Base-by-base conservation (phyloP, 2,113 vertebrate species). In the Taxidea taxus region DNA sequence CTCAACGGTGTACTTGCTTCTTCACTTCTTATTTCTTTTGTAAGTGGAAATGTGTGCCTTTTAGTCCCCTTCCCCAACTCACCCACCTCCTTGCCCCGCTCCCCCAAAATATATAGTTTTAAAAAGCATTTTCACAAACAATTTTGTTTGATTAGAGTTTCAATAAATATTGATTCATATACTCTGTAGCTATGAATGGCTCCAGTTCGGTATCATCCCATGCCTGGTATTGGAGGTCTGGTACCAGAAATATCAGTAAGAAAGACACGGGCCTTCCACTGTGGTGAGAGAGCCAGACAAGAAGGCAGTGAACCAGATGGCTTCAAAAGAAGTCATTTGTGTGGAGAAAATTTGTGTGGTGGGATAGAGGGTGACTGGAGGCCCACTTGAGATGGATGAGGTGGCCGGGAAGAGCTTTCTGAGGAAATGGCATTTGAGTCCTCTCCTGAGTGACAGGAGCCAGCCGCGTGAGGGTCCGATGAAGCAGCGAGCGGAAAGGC, bases 121-220 rank as follows among this genome's bases (percentile, higher is more conserved):
- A 51, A 90, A 93, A 97, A 84, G 16, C 49, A 78, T 92, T 94
- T 97, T 62, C 25, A 94, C 23, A 85, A 89, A 75, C 83, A 78
- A 0, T 62, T 31, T 95, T 34, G 5, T 89, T 95, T 94, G 34
- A 51, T 77, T 89, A 68, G 51, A 42, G 16, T 80, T 72, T 94
- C 6, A 31, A 0, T 70, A 60, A 60, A 16, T 60, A 47, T 47
- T 54, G 54, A 85, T 96, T 90, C 13, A 70, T 58, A 34, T 58
- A 74, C 92, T 93, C 15, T n/a, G 29, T 39, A 60, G 34, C 60
- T 95, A 25, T 49, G 66, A 62, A 10, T 25, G 60, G 54, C 37
- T 72, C 27, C 75, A 25, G 3, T 81, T 66, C 81, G 29, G 31
- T 83, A 7, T 78, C 44, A 78, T 66, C 68, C 18, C 42, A 64